Percentiles rank a stretch among this genome's conserved stretches.
These are phyloP conservation scores for Lycaena phlaeas DNA, from an alignment of 2,888 invertebrate species.

Conservation along the genomic window DNA sequence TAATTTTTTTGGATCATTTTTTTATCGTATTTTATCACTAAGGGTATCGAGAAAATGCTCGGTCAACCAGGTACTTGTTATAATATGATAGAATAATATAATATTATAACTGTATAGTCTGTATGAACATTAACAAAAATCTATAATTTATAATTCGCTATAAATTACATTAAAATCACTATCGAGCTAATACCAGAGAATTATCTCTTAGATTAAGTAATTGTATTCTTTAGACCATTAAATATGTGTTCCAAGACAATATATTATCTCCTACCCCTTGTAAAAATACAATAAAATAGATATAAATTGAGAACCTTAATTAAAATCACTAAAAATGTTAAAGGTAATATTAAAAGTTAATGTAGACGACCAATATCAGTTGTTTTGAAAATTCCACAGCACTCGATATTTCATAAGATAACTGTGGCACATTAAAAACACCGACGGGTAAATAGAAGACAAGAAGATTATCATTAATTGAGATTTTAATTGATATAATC, in stretches of 20 bases:
- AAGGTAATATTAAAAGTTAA: background rate
- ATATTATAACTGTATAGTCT: too few relatives aligned
- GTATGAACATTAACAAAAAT: too few relatives aligned
- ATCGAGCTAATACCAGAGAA: too few relatives aligned
- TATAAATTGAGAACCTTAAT: background rate
- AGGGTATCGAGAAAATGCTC: too few relatives aligned
- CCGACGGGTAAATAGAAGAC: background rate
- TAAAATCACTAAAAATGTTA: background rate
- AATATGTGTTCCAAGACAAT: background rate
- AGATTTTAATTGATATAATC: background rate
- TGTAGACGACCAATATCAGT: background rate
- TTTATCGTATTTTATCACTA: too few relatives aligned
- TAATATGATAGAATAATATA: too few relatives aligned
- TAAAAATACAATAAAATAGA: background rate
- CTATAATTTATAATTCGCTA: background rate
- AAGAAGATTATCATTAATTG: background rate
- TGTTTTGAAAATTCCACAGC: conserved; percentile 3
- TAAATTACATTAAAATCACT: background rate
- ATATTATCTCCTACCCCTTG: background rate
- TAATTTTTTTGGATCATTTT: too few relatives aligned
- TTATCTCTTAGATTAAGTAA: too few relatives aligned
- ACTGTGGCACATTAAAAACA: background rate
- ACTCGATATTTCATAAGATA: conserved; percentile 2
- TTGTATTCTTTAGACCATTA: background rate
- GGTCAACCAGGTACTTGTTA: too few relatives aligned